These are phyloP conservation scores for Monopterus albus DNA, from an alignment of 2,113 vertebrate genomes.

Conservation along the genomic window DNA sequence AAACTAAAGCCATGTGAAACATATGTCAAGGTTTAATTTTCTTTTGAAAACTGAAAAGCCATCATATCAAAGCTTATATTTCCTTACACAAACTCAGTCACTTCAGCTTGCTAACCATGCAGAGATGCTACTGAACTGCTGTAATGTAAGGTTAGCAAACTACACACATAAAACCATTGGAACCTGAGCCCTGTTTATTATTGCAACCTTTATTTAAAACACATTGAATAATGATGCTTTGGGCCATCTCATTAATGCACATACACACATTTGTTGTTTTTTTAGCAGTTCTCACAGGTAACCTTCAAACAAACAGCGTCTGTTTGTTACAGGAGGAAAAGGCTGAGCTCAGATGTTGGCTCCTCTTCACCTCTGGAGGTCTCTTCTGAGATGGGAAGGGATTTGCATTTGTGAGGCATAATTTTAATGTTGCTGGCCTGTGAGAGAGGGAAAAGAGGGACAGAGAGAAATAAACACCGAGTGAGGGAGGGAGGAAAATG, in stretches of 20 bases:
- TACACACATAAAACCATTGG: too few species aligned
- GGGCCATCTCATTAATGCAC: neutral
- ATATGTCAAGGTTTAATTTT: too few species aligned
- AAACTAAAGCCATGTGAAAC: too few species aligned
- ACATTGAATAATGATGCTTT: neutral
- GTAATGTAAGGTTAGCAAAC: too few species aligned
- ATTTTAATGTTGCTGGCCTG: conserved; percentile 72
- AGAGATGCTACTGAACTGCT: too few species aligned
- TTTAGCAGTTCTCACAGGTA: conserved; percentile 39
- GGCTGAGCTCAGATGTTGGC: conserved; percentile 11
- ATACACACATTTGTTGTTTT: conserved; percentile 10
- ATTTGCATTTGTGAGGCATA: conserved; percentile 76
- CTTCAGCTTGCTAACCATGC: too few species aligned
- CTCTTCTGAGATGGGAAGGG: conserved; percentile 49
- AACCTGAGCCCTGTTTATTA: too few species aligned
- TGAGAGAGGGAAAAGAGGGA: conserved; percentile 16
- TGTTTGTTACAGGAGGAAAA: conserved; percentile 11
- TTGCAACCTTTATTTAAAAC: neutral
- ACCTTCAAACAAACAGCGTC: conserved; percentile 49
- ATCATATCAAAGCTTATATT: too few species aligned
- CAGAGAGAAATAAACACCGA: neutral
- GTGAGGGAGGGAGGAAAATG: too few species aligned
- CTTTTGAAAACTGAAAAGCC: too few species aligned
- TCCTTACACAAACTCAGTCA: too few species aligned
- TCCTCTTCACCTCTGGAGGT: conserved; percentile 52